phyloP scores from a whole-genome alignment of 1,140 invertebrate species.

The Contarinia nasturtii region DNA sequence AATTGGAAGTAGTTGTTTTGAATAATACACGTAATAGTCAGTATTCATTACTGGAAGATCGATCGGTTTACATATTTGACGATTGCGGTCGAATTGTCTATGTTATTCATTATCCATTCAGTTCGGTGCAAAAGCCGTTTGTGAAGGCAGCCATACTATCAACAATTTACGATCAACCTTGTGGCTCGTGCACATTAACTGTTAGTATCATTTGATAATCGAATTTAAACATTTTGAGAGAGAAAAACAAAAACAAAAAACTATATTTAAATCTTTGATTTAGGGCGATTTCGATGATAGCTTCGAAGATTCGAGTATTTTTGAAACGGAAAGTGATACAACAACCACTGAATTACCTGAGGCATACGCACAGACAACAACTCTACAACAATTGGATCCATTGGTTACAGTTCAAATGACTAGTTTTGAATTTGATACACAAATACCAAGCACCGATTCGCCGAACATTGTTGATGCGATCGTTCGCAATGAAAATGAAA shows the following conservation, averaged over 20 bases:
- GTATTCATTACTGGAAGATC: neutral
- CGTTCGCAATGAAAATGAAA: neutral
- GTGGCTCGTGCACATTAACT: neutral
- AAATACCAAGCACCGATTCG: neutral
- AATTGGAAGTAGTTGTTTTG: neutral
- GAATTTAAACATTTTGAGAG: no score
- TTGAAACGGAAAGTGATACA: no score
- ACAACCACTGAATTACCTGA: no score
- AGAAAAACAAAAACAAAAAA: no score
- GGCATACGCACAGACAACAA: neutral
- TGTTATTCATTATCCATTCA: neutral
- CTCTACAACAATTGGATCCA: neutral
- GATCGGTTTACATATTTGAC: neutral
- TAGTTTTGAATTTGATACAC: neutral
- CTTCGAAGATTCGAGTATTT: no score
- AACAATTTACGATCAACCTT: conserved; percentile 3
- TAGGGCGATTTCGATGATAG: no score
- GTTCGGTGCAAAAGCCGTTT: conserved; percentile 2
- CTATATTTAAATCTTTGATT: no score
- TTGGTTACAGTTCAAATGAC: no score
- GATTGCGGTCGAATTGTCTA: neutral
- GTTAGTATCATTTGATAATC: no score
- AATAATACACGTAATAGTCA: neutral
- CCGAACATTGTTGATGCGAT: neutral
- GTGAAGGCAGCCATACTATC: conserved; percentile 3